These are phyloP conservation scores for Lipophrys pholis DNA, from an alignment of 2,113 vertebrate species.

Conservation along the genomic window DNA sequence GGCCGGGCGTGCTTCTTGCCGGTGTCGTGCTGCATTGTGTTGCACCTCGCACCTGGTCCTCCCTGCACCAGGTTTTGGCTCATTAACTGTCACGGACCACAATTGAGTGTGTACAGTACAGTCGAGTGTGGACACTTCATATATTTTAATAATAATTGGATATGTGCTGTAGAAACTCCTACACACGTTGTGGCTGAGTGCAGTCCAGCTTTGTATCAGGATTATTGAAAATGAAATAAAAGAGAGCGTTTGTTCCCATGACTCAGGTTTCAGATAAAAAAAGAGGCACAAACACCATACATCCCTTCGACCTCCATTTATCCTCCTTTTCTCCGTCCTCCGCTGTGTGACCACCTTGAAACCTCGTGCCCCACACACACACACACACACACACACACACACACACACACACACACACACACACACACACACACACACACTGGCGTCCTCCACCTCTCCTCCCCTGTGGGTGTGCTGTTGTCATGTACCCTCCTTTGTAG, in stretches of 20 bases:
- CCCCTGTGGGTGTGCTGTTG: slow-evolving; percentile 32
- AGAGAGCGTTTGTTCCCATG: not conserved
- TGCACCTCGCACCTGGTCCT: slow-evolving; percentile 16
- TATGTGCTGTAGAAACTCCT: slow-evolving; percentile 22
- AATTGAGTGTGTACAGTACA: not conserved
- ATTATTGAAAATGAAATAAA: not conserved
- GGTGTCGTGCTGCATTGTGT: not conserved
- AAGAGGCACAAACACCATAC: not conserved
- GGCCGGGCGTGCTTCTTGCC: not conserved
- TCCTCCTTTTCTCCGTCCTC: not conserved
- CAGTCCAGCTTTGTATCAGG: slow-evolving; percentile 16
- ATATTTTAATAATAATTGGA: slow-evolving; percentile 34
- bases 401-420: not conserved
- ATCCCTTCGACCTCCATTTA: not conserved
- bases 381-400: not conserved
- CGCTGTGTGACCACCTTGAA: slow-evolving; percentile 20
- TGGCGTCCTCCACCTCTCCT: slow-evolving; percentile 1
- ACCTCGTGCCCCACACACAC: not conserved
- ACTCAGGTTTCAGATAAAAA: slow-evolving; percentile 21
- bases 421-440: not conserved
- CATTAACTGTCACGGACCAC: slow-evolving; percentile 20
- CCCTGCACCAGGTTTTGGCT: slow-evolving; percentile 8
- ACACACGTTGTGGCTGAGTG: slow-evolving; percentile 15
- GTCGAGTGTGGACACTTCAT: slow-evolving; percentile 18
- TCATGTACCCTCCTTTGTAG: slow-evolving; percentile 36